Evolutionary conservation across 2,113 vertebrate species (phyloP), one percentile per base, ranked within the genome.

Genomic region (Cheilinus undulatus): DNA sequence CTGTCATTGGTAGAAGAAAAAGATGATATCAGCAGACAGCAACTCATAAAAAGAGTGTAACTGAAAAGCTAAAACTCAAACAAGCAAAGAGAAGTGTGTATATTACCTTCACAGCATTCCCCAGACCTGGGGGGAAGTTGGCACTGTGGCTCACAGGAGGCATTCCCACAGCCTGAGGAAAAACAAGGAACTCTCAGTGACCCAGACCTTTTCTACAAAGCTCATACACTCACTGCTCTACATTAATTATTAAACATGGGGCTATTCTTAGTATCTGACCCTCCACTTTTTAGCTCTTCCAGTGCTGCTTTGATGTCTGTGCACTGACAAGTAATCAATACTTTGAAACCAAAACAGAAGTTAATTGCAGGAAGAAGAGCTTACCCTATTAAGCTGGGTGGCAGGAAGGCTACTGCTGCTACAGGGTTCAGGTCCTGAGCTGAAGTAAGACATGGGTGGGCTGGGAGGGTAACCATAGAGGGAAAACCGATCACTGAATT

Each of bases 371-470:
- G 10, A 28, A 2, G 22, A 20, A 11, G 11, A 19, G 4, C 89
- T 82, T 80, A 97, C 96, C 93, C 96, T 96, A 83, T 91, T 95
- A 59, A 96, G 93, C 75, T 95, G 94, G 28, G 92, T 91, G 82
- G 93, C 86, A 27, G 93, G 91, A 49, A 82, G 73, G 79, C 63
- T 72, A 11, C 74, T 34, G 13, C 93, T 91, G 65, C 91, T 80
- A 36, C 93, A 91, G 26, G 88, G 90, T 57, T 94, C 90, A 20
- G 94, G 89, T 36, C 94, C 92, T 42, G 94, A 95, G 54, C 93
- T 94, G 80, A 93, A 95, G 84, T 95, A 95, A 50, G 95, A 93
- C 15, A 90, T 87, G 46, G 94, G 92, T 0, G 95, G 94, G 27
- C 95, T 96, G 5, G 92, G 85, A 24, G 93, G 72, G 86, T 90